Evolutionary conservation across 2,113 vertebrate genomes (phyloP).

Genomic region (Crocuta crocuta): DNA sequence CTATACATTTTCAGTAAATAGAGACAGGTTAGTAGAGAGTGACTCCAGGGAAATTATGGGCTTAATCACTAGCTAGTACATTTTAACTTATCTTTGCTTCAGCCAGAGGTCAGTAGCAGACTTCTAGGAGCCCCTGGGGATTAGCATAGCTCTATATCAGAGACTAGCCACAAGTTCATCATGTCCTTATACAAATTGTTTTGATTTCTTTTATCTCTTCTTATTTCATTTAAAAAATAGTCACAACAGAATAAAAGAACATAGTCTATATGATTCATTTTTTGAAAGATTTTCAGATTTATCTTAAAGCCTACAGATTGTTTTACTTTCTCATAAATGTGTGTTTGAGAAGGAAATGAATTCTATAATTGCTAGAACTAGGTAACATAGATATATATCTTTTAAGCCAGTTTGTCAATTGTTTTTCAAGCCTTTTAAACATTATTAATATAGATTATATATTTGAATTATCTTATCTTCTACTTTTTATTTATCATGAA

Average conservation of each 20-base stretch:
- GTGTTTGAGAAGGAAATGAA: not conserved
- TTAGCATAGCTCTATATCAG: not conserved
- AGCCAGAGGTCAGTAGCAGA: not conserved
- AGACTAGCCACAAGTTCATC: not conserved
- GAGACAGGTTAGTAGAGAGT: not conserved
- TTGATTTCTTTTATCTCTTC: not conserved
- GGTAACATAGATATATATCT: not conserved
- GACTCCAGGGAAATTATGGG: not conserved
- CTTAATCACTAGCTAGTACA: not conserved
- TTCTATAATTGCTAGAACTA: not conserved
- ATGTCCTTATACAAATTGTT: not conserved
- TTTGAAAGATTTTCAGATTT: not conserved
- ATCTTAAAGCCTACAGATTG: not conserved
- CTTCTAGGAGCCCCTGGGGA: not conserved
- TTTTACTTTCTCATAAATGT: not conserved
- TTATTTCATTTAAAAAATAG: slow-evolving; percentile 9
- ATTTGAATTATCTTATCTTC: not conserved
- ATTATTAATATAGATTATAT: not conserved
- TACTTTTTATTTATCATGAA: not conserved
- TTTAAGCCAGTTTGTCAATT: not conserved
- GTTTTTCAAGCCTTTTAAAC: not conserved
- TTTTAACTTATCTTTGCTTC: not conserved
- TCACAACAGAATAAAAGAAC: not conserved
- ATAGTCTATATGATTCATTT: not conserved
- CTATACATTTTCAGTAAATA: not conserved